Evolutionary conservation across 2,113 vertebrate genomes (phyloP).

Genomic region (Struthidea cinerea): DNA sequence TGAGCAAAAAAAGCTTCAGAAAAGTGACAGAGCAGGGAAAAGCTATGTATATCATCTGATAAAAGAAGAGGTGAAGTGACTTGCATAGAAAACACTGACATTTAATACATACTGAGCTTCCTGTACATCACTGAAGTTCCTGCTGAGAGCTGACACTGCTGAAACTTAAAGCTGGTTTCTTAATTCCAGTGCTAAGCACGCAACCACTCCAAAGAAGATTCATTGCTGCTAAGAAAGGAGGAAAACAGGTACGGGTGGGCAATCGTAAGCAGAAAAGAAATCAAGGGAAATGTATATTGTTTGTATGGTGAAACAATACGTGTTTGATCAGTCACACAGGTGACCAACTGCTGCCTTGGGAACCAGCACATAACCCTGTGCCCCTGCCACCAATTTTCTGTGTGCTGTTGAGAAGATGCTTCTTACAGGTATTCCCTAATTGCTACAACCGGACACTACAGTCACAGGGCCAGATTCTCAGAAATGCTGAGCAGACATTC

Average conservation of each 20-base stretch:
- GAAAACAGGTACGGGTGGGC: background rate
- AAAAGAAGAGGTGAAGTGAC: background rate
- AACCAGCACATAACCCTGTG: background rate
- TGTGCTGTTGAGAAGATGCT: background rate
- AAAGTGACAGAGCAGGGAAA: background rate
- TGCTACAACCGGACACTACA: background rate
- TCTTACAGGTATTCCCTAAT: background rate
- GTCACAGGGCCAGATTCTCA: background rate
- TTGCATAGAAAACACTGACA: background rate
- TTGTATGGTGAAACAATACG: background rate
- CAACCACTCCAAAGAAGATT: background rate
- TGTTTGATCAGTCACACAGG: background rate
- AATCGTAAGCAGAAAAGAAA: background rate
- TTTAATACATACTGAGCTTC: background rate
- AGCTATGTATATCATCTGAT: background rate
- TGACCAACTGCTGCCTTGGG: fast-evolving
- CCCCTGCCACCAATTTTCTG: background rate
- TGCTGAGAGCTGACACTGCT: background rate
- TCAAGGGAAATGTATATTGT: background rate
- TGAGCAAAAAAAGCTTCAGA: background rate
- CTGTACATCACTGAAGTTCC: background rate
- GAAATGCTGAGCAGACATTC: background rate
- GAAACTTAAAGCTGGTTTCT: background rate
- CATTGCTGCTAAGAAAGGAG: background rate
- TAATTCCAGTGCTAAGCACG: background rate